A percentile compares a stretch with the other conserved stretches of the same genome.
phyloP scores from a whole-genome alignment of 53 echinoderm and acorn worm species.

The Arbacia lixula region DNA sequence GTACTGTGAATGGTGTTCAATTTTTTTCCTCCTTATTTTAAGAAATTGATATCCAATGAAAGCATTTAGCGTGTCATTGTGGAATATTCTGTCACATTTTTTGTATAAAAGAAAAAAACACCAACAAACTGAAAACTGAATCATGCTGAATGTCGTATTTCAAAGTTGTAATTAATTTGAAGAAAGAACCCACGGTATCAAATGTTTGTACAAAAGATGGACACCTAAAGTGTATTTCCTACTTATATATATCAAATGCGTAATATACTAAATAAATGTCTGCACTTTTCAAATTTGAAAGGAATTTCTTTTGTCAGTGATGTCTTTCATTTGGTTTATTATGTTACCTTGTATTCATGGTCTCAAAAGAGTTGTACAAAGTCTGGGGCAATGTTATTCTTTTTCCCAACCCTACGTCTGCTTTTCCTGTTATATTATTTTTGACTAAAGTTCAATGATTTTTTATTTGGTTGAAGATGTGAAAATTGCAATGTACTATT shows the following conservation, averaged over 20 bases:
- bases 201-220: conserved; percentile 89
- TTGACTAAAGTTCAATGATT: too few species aligned
- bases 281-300: conserved; percentile 96
- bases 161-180: conserved; percentile 56
- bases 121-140: conserved; percentile 50
- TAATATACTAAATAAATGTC: conserved; percentile 88
- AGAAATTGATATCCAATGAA: conserved; percentile 40
- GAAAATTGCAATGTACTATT: conserved; percentile 42
- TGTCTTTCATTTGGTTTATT: conserved; percentile 55
- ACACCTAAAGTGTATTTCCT: conserved; percentile 86
- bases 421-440: too few species aligned
- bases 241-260: conserved; percentile 94
- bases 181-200: conserved; percentile 69
- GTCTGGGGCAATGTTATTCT: conserved; percentile 21
- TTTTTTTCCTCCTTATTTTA: conserved; percentile 30
- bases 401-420: neutral
- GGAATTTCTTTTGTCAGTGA: conserved; percentile 63
- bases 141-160: conserved; percentile 54
- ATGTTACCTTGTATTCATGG: conserved; percentile 55
- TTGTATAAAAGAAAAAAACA: conserved; percentile 71
- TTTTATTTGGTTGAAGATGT: too few species aligned
- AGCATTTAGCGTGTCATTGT: conserved; percentile 43
- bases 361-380: neutral
- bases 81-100: conserved; percentile 58
- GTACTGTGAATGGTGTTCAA: conserved; percentile 53